Evolutionary conservation across 1,140 invertebrate genomes (phyloP).

Genomic region (Drosophila repletoides): DNA sequence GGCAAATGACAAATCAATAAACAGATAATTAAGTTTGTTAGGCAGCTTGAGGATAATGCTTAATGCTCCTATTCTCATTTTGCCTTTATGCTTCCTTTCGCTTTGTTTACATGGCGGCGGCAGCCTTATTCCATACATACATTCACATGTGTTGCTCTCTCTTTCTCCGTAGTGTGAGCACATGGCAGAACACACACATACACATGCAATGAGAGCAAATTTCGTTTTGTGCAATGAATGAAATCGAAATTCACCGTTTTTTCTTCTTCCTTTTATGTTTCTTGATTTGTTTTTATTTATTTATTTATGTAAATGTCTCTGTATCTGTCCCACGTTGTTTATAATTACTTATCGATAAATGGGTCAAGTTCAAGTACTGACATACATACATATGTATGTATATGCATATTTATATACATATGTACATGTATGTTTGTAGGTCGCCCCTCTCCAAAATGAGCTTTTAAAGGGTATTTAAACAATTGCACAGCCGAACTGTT

Average conservation of each 20-base stretch:
- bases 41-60: too few species aligned
- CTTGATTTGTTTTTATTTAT: not conserved
- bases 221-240: conserved; percentile 22
- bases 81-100: not conserved
- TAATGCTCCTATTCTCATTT: conserved; percentile 11
- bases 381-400: not conserved
- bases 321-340: not conserved
- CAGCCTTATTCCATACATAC: not conserved
- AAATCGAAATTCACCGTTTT: conserved; percentile 16
- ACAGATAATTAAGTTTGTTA: conserved; percentile 55
- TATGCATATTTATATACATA: not conserved
- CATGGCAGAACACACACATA: not conserved
- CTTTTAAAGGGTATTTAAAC: too few species aligned
- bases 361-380: conserved; percentile 21
- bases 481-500: too few species aligned
- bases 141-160: too few species aligned
- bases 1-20: conserved; percentile 57
- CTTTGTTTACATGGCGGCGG: conserved; percentile 43
- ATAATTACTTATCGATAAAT: conserved; percentile 3
- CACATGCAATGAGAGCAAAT: not conserved
- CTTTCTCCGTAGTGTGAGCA: not conserved
- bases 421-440: not conserved
- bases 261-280: not conserved
- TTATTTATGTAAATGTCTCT: not conserved
- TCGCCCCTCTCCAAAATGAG: too few species aligned